phyloP scores from a whole-genome alignment of 2,888 invertebrate genomes.

The Acrobasis repandana region DNA sequence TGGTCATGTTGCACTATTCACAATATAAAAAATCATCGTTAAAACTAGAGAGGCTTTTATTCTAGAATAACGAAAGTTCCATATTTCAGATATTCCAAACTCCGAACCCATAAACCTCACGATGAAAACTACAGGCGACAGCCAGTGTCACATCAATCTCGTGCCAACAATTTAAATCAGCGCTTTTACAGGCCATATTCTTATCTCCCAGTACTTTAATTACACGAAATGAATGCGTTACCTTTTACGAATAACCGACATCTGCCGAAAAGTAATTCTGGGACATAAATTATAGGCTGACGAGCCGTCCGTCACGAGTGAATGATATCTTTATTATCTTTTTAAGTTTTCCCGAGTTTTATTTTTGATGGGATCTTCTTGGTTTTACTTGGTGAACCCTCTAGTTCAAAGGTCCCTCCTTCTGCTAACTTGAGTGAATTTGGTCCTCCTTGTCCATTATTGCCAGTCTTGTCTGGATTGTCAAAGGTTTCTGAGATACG shows the following conservation, averaged over 20 bases:
- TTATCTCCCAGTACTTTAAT: conserved; percentile 47
- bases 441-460: too few species aligned
- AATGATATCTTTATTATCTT: conserved; percentile 45
- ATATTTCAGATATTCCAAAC: too few species aligned
- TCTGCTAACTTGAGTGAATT: too few species aligned
- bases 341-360: conserved; percentile 18
- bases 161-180: conserved; percentile 26
- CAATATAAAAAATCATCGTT: too few species aligned
- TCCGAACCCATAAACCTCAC: background rate
- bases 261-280: conserved; percentile 39
- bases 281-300: conserved; percentile 47
- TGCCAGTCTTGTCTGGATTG: too few species aligned
- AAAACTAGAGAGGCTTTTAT: too few species aligned
- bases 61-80: too few species aligned
- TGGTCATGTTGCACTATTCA: too few species aligned
- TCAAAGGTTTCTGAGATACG: too few species aligned
- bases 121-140: background rate
- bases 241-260: conserved; percentile 51
- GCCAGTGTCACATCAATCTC: conserved; percentile 13
- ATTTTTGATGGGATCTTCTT: conserved; percentile 5
- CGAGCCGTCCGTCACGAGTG: conserved; percentile 42
- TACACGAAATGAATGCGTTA: conserved; percentile 48
- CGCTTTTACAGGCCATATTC: conserved; percentile 33
- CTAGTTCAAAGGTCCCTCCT: background rate
- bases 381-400: background rate